These are phyloP conservation scores for Drosophila maculinotata DNA, from an alignment of 2,888 invertebrate genomes.

Conservation along the genomic window DNA sequence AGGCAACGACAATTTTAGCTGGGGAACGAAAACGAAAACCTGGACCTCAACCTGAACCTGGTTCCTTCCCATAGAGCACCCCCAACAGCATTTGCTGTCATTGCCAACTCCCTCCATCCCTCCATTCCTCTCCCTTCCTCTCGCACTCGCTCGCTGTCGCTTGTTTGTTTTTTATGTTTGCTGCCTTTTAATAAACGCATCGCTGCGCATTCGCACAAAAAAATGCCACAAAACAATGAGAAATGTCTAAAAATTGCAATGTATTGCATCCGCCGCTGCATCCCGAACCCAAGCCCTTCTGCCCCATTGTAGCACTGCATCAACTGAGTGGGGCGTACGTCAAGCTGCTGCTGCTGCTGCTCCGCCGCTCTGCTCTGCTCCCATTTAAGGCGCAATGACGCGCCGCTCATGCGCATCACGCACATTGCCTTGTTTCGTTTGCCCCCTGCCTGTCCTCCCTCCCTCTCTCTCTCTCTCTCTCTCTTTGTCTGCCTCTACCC, in stretches of 20 bases:
- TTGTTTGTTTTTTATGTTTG: slow-evolving; percentile 20
- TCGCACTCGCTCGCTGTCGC: background rate
- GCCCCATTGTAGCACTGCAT: slow-evolving; percentile 11
- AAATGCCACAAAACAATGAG: slow-evolving; percentile 65
- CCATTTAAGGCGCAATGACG: slow-evolving; percentile 80
- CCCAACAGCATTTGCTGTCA: slow-evolving; percentile 45
- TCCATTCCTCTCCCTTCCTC: background rate
- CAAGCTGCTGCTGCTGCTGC: slow-evolving; percentile 48
- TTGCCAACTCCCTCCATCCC: slow-evolving; percentile 5
- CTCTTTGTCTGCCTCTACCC: background rate
- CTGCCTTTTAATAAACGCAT: slow-evolving; percentile 71
- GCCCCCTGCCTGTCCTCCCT: background rate
- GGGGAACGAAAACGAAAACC: slow-evolving; percentile 17
- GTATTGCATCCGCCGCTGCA: slow-evolving; percentile 31
- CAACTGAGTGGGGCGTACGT: slow-evolving; percentile 44
- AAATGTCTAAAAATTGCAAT: slow-evolving; percentile 73
- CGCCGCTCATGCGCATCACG: slow-evolving; percentile 78
- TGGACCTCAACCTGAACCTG: slow-evolving; percentile 5
- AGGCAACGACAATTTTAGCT: slow-evolving; percentile 69
- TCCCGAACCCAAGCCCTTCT: too few species aligned
- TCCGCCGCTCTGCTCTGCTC: slow-evolving; percentile 63
- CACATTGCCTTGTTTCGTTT: slow-evolving; percentile 55
- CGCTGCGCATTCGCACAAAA: slow-evolving; percentile 64
- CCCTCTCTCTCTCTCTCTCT: background rate
- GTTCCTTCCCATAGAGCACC: slow-evolving; percentile 53